Conservation (phyloP, 2,113 vertebrate genomes). For the Dipodomys ordii region DNA sequence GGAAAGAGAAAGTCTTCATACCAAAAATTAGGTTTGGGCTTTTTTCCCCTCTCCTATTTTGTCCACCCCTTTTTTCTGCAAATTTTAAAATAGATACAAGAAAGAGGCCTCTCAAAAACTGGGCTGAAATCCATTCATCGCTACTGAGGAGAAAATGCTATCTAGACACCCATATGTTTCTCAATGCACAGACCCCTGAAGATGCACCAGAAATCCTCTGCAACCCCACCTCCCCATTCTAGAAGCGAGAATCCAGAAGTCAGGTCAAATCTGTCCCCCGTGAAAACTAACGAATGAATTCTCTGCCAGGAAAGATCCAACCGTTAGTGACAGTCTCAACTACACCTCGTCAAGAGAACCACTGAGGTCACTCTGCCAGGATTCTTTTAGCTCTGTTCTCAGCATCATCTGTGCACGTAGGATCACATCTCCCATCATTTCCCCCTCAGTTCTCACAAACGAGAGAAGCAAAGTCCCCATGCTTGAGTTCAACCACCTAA, state of each 20-base stretch:
- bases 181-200: not conserved
- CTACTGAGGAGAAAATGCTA: not conserved
- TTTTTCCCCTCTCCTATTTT: not conserved
- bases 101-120: not conserved
- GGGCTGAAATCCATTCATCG: not conserved
- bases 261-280: not conserved
- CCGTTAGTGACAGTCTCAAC: not conserved
- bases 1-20: not conserved
- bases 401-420: not conserved
- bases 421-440: not conserved
- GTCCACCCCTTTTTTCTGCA: no score
- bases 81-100: not conserved
- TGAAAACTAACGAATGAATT: not conserved
- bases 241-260: not conserved
- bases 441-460: constrained; percentile 10
- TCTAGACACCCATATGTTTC: not conserved
- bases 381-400: constrained; percentile 28
- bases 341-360: not conserved
- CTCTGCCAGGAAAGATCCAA: not conserved
- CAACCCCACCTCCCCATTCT: not conserved
- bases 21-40: no score
- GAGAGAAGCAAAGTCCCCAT: not conserved
- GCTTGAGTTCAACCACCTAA: no score
- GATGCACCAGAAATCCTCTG: not conserved
- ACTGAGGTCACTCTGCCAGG: not conserved